A percentile compares a stretch with the other conserved stretches of the same genome.
These are phyloP conservation scores for Poecilus cupreus DNA, from an alignment of 2,888 invertebrate genomes.

Conservation along the genomic window DNA sequence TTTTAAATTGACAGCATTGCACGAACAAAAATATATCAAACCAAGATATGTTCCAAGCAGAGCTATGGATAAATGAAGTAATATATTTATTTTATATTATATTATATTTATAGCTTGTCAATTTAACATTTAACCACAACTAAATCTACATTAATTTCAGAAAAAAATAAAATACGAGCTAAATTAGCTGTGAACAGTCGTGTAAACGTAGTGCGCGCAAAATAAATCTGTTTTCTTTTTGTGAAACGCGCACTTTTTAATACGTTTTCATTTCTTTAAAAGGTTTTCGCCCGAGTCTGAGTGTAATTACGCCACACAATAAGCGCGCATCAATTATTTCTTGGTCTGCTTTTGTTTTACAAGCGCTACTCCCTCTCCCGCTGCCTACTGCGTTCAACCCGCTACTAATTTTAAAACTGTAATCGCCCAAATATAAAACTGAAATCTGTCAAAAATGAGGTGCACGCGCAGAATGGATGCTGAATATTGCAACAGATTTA, in stretches of 20 bases:
- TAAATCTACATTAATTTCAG: no score
- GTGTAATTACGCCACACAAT: slow-evolving; percentile 68
- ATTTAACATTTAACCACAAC: no score
- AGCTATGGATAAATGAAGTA: no score
- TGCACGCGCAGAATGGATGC: background rate
- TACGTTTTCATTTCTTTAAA: slow-evolving; percentile 70
- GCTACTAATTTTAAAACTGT: slow-evolving; percentile 22
- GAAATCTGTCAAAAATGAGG: slow-evolving; percentile 41
- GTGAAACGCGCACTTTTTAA: slow-evolving; percentile 64
- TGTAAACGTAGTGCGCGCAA: slow-evolving; percentile 43
- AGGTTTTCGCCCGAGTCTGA: slow-evolving; percentile 66
- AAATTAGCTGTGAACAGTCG: background rate
- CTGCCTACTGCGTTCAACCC: slow-evolving; percentile 57
- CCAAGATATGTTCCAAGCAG: no score
- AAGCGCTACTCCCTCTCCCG: slow-evolving; percentile 40
- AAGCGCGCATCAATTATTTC: slow-evolving; percentile 68
- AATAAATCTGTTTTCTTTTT: slow-evolving; percentile 61
- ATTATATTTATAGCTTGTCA: no score
- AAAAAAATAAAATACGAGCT: no score
- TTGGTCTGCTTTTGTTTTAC: slow-evolving; percentile 63
- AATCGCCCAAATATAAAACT: slow-evolving; percentile 35
- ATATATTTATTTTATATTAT: no score
- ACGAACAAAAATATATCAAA: no score
- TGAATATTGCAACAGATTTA: background rate
- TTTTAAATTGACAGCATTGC: no score